Percentiles rank a stretch among this genome's conserved stretches.
These are phyloP conservation scores for Coregonus ussuriensis DNA, from an alignment of 2,797 vertebrate genomes.

Conservation along the genomic window DNA sequence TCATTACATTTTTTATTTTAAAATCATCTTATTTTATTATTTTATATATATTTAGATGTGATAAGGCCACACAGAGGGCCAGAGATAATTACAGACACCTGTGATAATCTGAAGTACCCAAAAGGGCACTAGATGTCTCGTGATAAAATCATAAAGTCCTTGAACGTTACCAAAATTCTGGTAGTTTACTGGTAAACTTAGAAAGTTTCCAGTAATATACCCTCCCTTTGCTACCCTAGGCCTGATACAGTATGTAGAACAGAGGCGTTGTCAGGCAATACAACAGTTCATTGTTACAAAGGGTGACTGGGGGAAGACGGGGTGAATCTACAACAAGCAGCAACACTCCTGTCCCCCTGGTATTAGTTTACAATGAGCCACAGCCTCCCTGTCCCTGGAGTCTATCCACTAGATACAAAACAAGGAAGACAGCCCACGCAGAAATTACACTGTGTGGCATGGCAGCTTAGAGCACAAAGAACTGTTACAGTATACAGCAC, in stretches of 20 bases:
- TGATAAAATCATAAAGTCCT: too few relatives aligned
- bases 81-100: too few relatives aligned
- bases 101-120: too few relatives aligned
- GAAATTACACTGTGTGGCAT: conserved; percentile 15
- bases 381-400: conserved; percentile 64
- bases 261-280: background rate
- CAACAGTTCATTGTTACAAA: background rate
- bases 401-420: conserved; percentile 63
- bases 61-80: too few relatives aligned
- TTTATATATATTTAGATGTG: too few relatives aligned
- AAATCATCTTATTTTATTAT: too few relatives aligned
- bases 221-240: too few relatives aligned
- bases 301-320: conserved; percentile 25
- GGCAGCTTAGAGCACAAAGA: background rate
- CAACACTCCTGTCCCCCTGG: conserved; percentile 61
- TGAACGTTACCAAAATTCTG: too few relatives aligned
- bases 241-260: background rate
- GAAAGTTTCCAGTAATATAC: too few relatives aligned
- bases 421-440: conserved; percentile 56
- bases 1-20: too few relatives aligned
- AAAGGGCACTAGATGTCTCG: too few relatives aligned
- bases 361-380: conserved; percentile 59
- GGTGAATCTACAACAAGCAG: conserved; percentile 46
- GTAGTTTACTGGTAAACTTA: too few relatives aligned
- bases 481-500: background rate